Conservation (phyloP, 2,888 invertebrate genomes). For the Amphipoea oculea region DNA sequence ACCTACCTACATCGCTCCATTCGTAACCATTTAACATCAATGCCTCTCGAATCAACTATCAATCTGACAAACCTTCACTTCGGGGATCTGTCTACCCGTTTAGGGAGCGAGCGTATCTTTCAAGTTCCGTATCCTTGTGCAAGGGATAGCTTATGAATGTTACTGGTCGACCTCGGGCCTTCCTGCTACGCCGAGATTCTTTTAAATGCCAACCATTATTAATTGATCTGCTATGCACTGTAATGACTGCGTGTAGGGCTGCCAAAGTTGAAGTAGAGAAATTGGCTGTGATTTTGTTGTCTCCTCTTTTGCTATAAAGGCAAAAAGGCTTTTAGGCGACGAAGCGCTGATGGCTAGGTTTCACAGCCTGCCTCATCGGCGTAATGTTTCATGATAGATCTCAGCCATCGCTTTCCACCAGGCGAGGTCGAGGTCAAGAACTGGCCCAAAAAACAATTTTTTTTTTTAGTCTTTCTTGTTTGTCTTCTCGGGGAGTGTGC, state of each 20-base stretch:
- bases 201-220: constrained; percentile 76
- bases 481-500: no score
- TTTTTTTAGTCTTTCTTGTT: no score
- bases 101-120: constrained; percentile 37
- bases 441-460: no score
- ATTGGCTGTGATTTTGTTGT: background rate
- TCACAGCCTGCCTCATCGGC: no score
- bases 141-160: constrained; percentile 65
- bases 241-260: constrained; percentile 42
- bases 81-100: constrained; percentile 27
- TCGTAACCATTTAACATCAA: background rate
- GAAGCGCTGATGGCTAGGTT: no score
- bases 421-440: no score
- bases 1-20: background rate
- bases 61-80: constrained; percentile 22
- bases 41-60: constrained; percentile 6
- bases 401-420: no score
- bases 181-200: constrained; percentile 73
- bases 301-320: no score
- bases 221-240: constrained; percentile 42
- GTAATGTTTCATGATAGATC: no score
- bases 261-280: background rate
- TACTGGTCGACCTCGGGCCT: constrained; percentile 76
- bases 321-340: no score
- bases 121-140: constrained; percentile 57